These are phyloP conservation scores for Synergus umbraculus DNA, from an alignment of 2,888 invertebrate species.

Conservation along the genomic window DNA sequence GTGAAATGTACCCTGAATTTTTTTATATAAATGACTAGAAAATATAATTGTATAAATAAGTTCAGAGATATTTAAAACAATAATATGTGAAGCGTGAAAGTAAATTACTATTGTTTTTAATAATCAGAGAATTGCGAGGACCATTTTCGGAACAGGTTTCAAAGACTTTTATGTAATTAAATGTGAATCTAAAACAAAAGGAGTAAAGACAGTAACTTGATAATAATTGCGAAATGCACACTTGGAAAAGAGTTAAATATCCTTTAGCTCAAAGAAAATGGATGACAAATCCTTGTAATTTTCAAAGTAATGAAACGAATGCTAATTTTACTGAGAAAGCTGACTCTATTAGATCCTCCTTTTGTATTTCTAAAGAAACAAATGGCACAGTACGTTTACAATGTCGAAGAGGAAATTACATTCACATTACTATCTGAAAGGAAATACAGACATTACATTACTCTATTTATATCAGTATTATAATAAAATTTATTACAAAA, in stretches of 20 bases:
- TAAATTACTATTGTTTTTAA: neutral
- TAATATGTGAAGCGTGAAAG: too few species aligned
- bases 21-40: neutral
- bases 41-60: neutral
- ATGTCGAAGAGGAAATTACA: neutral
- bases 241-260: neutral
- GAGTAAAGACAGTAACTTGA: neutral
- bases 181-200: neutral
- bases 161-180: neutral
- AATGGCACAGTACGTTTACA: neutral
- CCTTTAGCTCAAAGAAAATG: neutral
- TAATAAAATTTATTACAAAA: neutral
- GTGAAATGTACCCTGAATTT: neutral
- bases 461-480: too few species aligned
- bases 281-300: neutral
- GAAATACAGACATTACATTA: neutral
- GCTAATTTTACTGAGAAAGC: neutral
- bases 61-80: too few species aligned
- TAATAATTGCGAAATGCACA: neutral
- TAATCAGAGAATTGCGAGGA: neutral
- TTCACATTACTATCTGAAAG: neutral
- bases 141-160: neutral
- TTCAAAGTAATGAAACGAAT: conserved; percentile 13
- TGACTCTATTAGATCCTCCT: neutral
- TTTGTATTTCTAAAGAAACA: neutral